Percentiles rank a stretch among this genome's conserved stretches.
Conservation (phyloP, 1,140 invertebrate genomes). For the Drosophila sp. region DNA sequence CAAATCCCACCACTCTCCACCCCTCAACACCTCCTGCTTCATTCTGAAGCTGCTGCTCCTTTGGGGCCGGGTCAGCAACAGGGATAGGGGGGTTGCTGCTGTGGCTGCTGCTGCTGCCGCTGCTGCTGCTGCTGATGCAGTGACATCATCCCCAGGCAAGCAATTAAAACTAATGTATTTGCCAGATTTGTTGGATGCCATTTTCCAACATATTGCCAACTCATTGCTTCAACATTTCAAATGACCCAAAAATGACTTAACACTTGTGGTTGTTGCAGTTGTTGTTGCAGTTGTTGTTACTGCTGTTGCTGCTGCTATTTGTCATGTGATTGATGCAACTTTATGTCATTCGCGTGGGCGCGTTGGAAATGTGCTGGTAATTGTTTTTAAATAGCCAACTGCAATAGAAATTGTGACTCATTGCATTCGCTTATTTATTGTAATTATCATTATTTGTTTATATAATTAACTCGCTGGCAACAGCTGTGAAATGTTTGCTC, state of each 20-base stretch:
- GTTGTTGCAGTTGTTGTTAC: not conserved
- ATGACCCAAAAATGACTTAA: slow-evolving; percentile 59
- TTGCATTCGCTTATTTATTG: slow-evolving; percentile 53
- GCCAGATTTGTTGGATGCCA: slow-evolving; percentile 51
- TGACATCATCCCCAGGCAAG: slow-evolving; percentile 45
- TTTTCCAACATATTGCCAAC: slow-evolving; percentile 58
- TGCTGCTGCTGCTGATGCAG: slow-evolving; percentile 45
- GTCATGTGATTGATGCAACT: slow-evolving; percentile 66
- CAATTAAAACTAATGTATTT: slow-evolving; percentile 72
- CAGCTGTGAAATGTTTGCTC: slow-evolving; percentile 54
- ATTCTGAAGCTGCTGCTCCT: slow-evolving; percentile 15
- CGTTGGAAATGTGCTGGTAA: slow-evolving; percentile 45
- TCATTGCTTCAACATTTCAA: slow-evolving; percentile 40
- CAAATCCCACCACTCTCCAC: slow-evolving; percentile 5
- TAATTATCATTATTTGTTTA: slow-evolving; percentile 9
- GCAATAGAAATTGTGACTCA: slow-evolving; percentile 32
- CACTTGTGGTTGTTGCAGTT: slow-evolving; percentile 38
- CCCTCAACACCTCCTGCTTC: not conserved
- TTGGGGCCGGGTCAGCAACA: too few relatives aligned
- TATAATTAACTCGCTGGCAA: slow-evolving; percentile 13
- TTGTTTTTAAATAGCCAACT: slow-evolving; percentile 63
- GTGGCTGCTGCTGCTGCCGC: slow-evolving; percentile 29
- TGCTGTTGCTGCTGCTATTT: slow-evolving; percentile 19
- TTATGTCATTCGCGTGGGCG: slow-evolving; percentile 66
- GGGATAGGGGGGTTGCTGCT: slow-evolving; percentile 1